phyloP scores from a whole-genome alignment of 1,140 invertebrate species.

The Drosophila subobscura region DNA sequence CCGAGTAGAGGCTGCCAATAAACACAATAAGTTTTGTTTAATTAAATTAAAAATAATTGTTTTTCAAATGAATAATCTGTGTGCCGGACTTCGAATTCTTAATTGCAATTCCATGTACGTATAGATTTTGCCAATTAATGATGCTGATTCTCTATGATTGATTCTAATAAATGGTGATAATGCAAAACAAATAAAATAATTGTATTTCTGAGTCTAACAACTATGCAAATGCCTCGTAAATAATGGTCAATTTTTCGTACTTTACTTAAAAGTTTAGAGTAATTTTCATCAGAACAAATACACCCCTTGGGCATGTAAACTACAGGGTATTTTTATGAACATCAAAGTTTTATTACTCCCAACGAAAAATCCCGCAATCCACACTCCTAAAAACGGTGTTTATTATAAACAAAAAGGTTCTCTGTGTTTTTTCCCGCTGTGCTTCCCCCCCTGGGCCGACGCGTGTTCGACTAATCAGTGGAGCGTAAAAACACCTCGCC shows the following conservation, averaged over 20 bases:
- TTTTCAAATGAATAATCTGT: slow-evolving; percentile 3
- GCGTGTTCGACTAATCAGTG: not conserved
- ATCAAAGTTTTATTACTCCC: not conserved
- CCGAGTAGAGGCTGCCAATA: slow-evolving; percentile 88
- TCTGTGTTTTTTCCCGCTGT: not conserved
- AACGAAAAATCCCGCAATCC: too few species aligned
- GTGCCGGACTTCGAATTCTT: slow-evolving; percentile 3
- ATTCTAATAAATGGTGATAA: slow-evolving; percentile 11
- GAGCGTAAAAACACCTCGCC: too few species aligned
- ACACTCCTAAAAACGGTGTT: not conserved
- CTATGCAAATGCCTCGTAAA: too few species aligned
- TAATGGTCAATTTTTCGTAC: too few species aligned
- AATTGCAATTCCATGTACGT: slow-evolving; percentile 30
- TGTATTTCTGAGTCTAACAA: not conserved
- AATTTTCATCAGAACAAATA: not conserved
- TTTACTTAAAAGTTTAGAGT: not conserved
- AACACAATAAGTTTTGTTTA: slow-evolving; percentile 15
- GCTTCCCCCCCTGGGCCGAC: not conserved
- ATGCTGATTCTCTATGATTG: slow-evolving; percentile 28
- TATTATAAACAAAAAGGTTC: not conserved
- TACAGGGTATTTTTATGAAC: not conserved
- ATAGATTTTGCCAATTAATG: slow-evolving; percentile 22
- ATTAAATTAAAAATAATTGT: slow-evolving; percentile 11
- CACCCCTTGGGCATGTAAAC: not conserved
- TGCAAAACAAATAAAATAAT: not conserved